Percentiles rank a stretch among this genome's conserved stretches.
Evolutionary conservation across 2,888 invertebrate genomes (phyloP).

Genomic region (Drosophila acutilabella): DNA sequence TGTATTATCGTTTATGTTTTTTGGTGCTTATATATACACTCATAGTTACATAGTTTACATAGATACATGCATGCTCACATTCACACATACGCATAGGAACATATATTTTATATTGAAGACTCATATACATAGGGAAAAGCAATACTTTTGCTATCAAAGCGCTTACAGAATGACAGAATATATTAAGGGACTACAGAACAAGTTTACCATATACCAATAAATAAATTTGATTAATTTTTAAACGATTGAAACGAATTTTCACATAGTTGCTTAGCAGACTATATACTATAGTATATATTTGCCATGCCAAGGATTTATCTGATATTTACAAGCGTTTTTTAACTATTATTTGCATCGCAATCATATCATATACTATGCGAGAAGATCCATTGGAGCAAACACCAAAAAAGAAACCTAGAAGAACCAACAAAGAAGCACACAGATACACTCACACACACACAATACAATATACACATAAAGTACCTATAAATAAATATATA

Average conservation of each 20-base stretch:
- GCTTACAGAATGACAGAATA: constrained; percentile 12
- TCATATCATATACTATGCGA: constrained; percentile 51
- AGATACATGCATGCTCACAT: constrained; percentile 17
- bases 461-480: constrained; percentile 56
- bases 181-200: constrained; percentile 6
- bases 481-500: constrained; percentile 55
- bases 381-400: constrained; percentile 16
- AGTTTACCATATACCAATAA: not conserved
- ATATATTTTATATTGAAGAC: constrained; percentile 19
- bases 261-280: constrained; percentile 60
- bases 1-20: constrained; percentile 49
- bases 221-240: constrained; percentile 19
- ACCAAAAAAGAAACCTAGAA: constrained; percentile 39
- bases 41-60: constrained; percentile 25
- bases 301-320: constrained; percentile 17
- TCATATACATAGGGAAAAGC: constrained; percentile 21
- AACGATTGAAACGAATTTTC: constrained; percentile 69
- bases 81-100: constrained; percentile 31
- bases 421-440: constrained; percentile 39
- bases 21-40: constrained; percentile 47
- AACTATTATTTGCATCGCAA: constrained; percentile 62
- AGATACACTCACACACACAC: not conserved
- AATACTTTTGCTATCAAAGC: constrained; percentile 35
- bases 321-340: constrained; percentile 55
- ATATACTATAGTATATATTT: constrained; percentile 23